A percentile compares a stretch with the other conserved stretches of the same genome.
These are phyloP conservation scores for Drosophila kanekoi DNA, from an alignment of 2,888 invertebrate species.

Conservation along the genomic window DNA sequence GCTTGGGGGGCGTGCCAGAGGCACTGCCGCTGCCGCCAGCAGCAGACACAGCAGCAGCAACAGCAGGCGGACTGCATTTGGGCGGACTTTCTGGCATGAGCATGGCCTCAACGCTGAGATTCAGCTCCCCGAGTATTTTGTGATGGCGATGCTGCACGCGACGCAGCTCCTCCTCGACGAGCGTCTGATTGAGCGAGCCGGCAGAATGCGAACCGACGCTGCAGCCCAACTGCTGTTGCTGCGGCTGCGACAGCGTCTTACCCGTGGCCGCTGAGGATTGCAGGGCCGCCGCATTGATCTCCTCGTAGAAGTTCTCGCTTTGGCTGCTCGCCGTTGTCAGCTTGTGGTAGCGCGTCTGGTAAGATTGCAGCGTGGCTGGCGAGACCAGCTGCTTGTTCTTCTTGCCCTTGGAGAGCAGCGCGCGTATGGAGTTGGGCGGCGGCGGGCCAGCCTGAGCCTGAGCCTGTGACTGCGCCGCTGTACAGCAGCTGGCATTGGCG, in stretches of 20 bases:
- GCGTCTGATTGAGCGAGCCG: conserved; percentile 89
- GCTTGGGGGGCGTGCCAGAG: conserved; percentile 35
- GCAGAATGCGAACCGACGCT: conserved; percentile 86
- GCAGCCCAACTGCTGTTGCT: conserved; percentile 39
- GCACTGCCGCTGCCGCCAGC: background rate
- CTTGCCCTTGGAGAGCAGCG: conserved; percentile 84
- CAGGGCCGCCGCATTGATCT: conserved; percentile 78
- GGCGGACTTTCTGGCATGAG: conserved; percentile 91
- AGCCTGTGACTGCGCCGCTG: conserved; percentile 40
- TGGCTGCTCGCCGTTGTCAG: conserved; percentile 26
- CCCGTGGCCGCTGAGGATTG: conserved; percentile 30
- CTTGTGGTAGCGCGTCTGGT: conserved; percentile 91
- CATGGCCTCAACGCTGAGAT: conserved; percentile 95
- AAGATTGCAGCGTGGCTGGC: conserved; percentile 87
- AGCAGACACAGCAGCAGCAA: conserved; percentile 55
- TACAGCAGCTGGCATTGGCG: conserved; percentile 28
- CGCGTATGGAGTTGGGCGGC: conserved; percentile 84
- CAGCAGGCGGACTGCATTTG: conserved; percentile 85
- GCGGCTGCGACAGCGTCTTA: background rate
- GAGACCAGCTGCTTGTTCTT: conserved; percentile 83
- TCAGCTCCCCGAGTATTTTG: conserved; percentile 93
- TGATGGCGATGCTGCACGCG: conserved; percentile 93
- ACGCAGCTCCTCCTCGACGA: conserved; percentile 93
- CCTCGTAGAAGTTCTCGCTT: conserved; percentile 81
- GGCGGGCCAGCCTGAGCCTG: conserved; percentile 72